A percentile compares a stretch with the other conserved stretches of the same genome.
phyloP scores from a whole-genome alignment of 2,113 vertebrate species.

The Hemiprocne comata region DNA sequence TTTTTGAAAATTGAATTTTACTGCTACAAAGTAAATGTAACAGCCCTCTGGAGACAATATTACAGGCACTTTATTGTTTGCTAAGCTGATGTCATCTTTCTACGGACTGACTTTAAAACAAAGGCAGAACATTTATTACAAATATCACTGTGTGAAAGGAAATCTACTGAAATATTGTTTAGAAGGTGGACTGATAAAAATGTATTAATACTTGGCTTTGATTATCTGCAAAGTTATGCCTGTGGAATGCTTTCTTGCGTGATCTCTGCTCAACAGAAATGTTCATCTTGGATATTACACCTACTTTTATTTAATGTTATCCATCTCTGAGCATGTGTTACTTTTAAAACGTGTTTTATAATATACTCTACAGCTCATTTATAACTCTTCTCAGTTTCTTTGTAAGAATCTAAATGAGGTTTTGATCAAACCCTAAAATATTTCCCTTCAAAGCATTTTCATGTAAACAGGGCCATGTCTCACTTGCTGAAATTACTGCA shows the following conservation, averaged over 20 bases:
- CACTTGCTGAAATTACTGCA: not conserved
- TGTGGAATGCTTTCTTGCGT: slow-evolving; percentile 70
- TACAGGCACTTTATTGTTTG: slow-evolving; percentile 97
- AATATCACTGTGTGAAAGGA: slow-evolving; percentile 97
- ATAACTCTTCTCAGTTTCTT: slow-evolving; percentile 47
- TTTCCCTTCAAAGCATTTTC: slow-evolving; percentile 59
- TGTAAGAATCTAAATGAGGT: slow-evolving; percentile 63
- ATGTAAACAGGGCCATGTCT: not conserved
- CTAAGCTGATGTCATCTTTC: slow-evolving; percentile 98
- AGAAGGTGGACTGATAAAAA: slow-evolving; percentile 86
- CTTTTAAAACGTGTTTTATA: slow-evolving; percentile 63
- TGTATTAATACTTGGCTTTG: slow-evolving; percentile 80
- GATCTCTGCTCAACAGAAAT: slow-evolving; percentile 63
- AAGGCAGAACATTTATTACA: slow-evolving; percentile 95
- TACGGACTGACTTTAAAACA: slow-evolving; percentile 90
- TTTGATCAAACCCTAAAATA: slow-evolving; percentile 64
- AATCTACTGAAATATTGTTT: slow-evolving; percentile 92
- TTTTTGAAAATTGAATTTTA: slow-evolving; percentile 90
- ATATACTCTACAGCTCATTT: slow-evolving; percentile 68
- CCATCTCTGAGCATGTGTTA: slow-evolving; percentile 63
- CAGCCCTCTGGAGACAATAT: slow-evolving; percentile 92
- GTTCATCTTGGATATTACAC: slow-evolving; percentile 60
- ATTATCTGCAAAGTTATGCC: slow-evolving; percentile 80
- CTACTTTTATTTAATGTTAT: slow-evolving; percentile 43
- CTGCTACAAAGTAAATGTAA: slow-evolving; percentile 94